A percentile compares a stretch with the other conserved stretches of the same genome.
phyloP scores from a whole-genome alignment of 2,113 vertebrate species.

The Eubucco bourcierii region DNA sequence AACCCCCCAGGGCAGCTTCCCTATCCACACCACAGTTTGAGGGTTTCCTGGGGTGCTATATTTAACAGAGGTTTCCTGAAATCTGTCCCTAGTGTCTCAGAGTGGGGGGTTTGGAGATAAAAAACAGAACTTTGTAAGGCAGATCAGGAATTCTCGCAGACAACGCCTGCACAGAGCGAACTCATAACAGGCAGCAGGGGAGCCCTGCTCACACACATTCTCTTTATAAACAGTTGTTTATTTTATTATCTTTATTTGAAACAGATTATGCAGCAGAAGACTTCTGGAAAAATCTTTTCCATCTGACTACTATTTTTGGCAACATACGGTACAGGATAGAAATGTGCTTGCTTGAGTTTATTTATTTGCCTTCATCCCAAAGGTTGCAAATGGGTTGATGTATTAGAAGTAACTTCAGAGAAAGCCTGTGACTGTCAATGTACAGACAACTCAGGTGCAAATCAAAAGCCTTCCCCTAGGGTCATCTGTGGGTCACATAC shows the following conservation, averaged over 20 bases:
- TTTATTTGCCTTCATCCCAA: slow-evolving; percentile 52
- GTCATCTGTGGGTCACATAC: not conserved
- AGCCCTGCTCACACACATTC: slow-evolving; percentile 50
- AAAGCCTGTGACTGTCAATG: not conserved
- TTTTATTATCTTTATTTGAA: slow-evolving; percentile 77
- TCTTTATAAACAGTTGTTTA: slow-evolving; percentile 76
- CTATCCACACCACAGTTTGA: not conserved
- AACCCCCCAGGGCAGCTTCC: not conserved
- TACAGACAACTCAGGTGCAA: not conserved
- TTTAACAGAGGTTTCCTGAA: slow-evolving; percentile 32
- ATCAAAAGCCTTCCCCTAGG: not conserved
- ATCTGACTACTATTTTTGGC: slow-evolving; percentile 72
- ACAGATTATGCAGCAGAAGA: slow-evolving; percentile 70
- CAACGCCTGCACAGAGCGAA: slow-evolving; percentile 14
- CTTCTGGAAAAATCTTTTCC: slow-evolving; percentile 73
- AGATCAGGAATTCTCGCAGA: slow-evolving; percentile 64
- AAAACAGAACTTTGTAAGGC: slow-evolving; percentile 43
- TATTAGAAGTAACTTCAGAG: not conserved
- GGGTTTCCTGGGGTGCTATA: slow-evolving; percentile 15
- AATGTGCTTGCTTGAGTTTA: not conserved
- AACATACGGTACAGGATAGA: slow-evolving; percentile 33
- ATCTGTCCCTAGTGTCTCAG: slow-evolving; percentile 26
- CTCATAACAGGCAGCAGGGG: slow-evolving; percentile 30
- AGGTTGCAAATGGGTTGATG: not conserved
- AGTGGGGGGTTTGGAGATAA: slow-evolving; percentile 45